Evolutionary conservation across 2,797 vertebrate genomes (phyloP).

Genomic region (Clamator glandarius): DNA sequence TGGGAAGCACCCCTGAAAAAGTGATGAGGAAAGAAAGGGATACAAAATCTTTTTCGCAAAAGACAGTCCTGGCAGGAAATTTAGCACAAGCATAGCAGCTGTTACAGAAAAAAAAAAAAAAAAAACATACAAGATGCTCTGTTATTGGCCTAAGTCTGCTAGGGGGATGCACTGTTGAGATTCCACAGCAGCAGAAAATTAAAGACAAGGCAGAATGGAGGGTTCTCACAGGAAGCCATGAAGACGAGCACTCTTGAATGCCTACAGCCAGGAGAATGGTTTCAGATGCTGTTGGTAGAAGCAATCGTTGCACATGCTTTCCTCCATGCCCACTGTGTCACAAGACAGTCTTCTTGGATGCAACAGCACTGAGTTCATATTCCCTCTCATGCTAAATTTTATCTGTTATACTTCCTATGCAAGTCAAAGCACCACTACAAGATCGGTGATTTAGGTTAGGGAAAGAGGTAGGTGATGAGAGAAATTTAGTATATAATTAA

Average conservation of each 20-base stretch:
- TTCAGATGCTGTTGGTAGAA: not conserved
- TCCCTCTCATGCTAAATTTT: not conserved
- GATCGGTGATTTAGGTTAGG: not conserved
- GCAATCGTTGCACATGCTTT: not conserved
- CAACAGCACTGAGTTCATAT: not conserved
- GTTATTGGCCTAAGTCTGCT: not conserved
- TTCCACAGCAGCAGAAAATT: not conserved
- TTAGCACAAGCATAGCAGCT: not conserved
- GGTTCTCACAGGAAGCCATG: not conserved
- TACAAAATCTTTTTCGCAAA: not conserved
- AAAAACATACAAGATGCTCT: not conserved
- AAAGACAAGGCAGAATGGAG: not conserved
- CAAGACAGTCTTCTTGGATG: not conserved
- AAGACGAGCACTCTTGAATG: not conserved
- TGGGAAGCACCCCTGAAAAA: not conserved
- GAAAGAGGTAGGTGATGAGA: not conserved
- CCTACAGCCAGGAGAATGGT: not conserved
- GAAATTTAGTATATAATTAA: not conserved
- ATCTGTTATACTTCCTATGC: not conserved
- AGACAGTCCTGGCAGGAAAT: not conserved
- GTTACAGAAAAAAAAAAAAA: not conserved
- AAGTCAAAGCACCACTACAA: not conserved
- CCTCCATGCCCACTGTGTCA: not conserved
- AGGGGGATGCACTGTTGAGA: not conserved
- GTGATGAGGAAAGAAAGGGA: not conserved